phyloP scores from a whole-genome alignment of 2,113 vertebrate genomes.

The Pitta sordida region DNA sequence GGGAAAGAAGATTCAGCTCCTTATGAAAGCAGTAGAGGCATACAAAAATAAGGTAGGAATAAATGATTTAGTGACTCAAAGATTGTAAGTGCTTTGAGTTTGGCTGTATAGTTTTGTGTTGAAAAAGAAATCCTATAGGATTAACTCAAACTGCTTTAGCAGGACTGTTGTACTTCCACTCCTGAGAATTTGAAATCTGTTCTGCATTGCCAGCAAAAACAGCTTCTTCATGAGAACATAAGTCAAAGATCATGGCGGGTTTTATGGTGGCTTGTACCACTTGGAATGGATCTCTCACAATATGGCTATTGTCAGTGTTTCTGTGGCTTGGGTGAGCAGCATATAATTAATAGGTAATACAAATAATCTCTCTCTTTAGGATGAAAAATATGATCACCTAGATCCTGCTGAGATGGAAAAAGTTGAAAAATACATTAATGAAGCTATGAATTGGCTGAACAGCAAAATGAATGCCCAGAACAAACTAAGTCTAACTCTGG shows the following conservation, averaged over 20 bases:
- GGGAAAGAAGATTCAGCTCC: slow-evolving; percentile 89
- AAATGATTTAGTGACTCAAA: background rate
- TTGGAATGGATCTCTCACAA: background rate
- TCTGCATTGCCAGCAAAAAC: background rate
- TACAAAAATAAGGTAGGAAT: slow-evolving; percentile 86
- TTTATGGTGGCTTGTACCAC: background rate
- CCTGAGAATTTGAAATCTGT: background rate
- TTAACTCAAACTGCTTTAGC: background rate
- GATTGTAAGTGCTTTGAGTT: background rate
- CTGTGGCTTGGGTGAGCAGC: background rate
- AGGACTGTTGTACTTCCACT: background rate
- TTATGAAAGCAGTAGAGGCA: slow-evolving; percentile 90
- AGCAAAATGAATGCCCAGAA: slow-evolving; percentile 90
- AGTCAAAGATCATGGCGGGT: background rate
- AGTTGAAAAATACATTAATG: slow-evolving; percentile 85
- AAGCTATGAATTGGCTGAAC: slow-evolving; percentile 91
- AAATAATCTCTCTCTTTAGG: slow-evolving; percentile 67
- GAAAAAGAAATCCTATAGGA: background rate
- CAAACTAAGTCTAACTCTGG: slow-evolving; percentile 85
- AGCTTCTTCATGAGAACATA: background rate
- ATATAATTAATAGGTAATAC: background rate
- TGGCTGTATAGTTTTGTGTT: background rate
- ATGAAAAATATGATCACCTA: slow-evolving; percentile 88
- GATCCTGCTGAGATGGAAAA: slow-evolving; percentile 81
- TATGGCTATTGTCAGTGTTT: fast-evolving